Base-by-base conservation (phyloP, 2,113 vertebrate species). In the Hyla sarda region DNA sequence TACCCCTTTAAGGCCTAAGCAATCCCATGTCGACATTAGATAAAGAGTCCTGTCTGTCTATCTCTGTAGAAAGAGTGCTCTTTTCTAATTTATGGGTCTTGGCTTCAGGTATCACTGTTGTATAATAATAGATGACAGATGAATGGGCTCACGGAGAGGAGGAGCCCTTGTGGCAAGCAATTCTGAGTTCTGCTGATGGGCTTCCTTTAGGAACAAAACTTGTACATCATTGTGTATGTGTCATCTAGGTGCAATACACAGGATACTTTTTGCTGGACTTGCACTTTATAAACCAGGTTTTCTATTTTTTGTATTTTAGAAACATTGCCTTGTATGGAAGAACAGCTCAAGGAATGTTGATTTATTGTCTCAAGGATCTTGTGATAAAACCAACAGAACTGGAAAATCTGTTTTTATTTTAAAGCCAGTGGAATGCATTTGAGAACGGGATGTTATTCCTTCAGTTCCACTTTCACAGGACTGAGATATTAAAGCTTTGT, bases 391-490 rank as follows among this genome's bases (percentile, higher is more conserved):
- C 74, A 77, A 54, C 50, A 56, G 58, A 67, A 76, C 75, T 81
- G 67, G 67, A 81, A 86, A 86, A 81, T 86, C 76, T 86, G 84
- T 86, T 86, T 86, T 86, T 78, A 86, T 56, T 86, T 86, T 86
- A 80, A 86, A 65, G 83, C 67, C 41, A 69, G 13, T 86, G 84
- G 76, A 81, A 81, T 80, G 76, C 72, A 23, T 72, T 81, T 47
- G 21, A 62, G 72, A 71, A 71, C 13, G 30, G 84, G 84, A 79
- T 85, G 84, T 79, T 69, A 71, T 56, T 28, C 32, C 47, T 85
- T 37, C 69, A 85, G 28, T 79, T 79, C 75, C 45, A 54, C 52
- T 50, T 82, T 72, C n/a, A 58, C 65, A 83, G 82, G 17, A 34
- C 62, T 72, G 21, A 52, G 28, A 65, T 14, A 37, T n/a, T 58